These are phyloP conservation scores for Dicaeum eximium DNA, from an alignment of 2,113 vertebrate genomes.

Conservation along the genomic window DNA sequence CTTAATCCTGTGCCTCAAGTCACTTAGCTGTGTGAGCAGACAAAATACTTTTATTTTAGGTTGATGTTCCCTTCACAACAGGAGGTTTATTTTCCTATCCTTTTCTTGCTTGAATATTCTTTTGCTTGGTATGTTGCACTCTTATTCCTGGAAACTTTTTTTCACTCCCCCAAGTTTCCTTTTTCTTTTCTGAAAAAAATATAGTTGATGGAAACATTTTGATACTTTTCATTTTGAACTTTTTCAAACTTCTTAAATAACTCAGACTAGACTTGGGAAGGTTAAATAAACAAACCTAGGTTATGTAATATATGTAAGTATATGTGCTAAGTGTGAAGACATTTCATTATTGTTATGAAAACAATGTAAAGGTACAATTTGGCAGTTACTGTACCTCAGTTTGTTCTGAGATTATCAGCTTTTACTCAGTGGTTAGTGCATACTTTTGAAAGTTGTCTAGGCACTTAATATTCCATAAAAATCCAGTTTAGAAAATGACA, in stretches of 20 bases:
- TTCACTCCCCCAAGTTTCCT: rapidly evolving
- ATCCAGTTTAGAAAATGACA: neutral
- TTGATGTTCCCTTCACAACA: neutral
- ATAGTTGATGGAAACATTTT: neutral
- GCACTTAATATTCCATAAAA: neutral
- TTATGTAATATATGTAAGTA: neutral
- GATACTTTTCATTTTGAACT: neutral
- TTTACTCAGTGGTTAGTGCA: neutral
- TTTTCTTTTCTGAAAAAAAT: neutral
- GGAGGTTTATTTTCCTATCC: neutral
- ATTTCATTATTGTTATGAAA: neutral
- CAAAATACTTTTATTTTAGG: neutral
- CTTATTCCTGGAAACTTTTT: neutral
- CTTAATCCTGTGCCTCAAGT: neutral
- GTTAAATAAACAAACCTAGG: neutral
- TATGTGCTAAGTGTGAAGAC: neutral
- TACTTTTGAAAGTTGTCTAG: neutral
- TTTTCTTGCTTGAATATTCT: neutral
- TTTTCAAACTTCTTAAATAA: neutral
- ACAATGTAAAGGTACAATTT: neutral
- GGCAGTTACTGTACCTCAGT: neutral
- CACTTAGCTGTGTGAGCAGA: neutral
- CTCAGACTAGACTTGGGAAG: neutral
- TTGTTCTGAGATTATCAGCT: neutral
- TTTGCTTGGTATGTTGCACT: neutral